Conservation (phyloP, 2,113 vertebrate species). For the Indicator indicator region DNA sequence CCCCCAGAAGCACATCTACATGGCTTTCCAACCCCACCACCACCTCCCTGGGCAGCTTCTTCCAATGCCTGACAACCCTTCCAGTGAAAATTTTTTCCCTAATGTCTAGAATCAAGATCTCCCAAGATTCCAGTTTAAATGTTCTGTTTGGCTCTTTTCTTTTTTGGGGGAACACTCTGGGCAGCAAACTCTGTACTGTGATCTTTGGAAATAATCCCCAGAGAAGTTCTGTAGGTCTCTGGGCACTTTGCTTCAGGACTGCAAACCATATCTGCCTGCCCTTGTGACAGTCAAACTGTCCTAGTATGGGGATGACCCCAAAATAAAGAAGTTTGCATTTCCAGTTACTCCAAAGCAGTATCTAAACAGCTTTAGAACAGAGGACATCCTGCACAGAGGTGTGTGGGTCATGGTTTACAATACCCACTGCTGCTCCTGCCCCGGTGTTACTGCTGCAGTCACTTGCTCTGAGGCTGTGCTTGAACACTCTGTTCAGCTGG, state of each 20-base stretch:
- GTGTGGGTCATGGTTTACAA: background rate
- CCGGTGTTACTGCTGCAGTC: background rate
- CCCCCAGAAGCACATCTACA: no score
- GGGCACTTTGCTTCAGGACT: background rate
- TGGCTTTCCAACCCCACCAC: no score
- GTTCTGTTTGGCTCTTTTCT: background rate
- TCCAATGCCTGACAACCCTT: no score
- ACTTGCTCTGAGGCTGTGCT: background rate
- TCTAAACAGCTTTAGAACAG: background rate
- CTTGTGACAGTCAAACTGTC: background rate
- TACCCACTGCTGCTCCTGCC: background rate
- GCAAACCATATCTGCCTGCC: background rate
- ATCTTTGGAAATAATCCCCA: background rate
- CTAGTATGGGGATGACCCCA: background rate
- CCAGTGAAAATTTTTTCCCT: no score
- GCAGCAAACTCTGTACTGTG: background rate
- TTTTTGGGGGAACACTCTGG: background rate
- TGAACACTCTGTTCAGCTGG: conserved; percentile 14
- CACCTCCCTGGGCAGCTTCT: no score
- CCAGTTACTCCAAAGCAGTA: background rate
- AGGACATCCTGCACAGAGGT: background rate
- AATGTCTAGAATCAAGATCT: background rate
- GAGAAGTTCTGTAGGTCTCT: background rate
- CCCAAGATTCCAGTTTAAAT: background rate
- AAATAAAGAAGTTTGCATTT: background rate